These are phyloP conservation scores for Apostichopus parvimensis DNA, from an alignment of 35 echinoderm and acorn worm species.

Conservation along the genomic window DNA sequence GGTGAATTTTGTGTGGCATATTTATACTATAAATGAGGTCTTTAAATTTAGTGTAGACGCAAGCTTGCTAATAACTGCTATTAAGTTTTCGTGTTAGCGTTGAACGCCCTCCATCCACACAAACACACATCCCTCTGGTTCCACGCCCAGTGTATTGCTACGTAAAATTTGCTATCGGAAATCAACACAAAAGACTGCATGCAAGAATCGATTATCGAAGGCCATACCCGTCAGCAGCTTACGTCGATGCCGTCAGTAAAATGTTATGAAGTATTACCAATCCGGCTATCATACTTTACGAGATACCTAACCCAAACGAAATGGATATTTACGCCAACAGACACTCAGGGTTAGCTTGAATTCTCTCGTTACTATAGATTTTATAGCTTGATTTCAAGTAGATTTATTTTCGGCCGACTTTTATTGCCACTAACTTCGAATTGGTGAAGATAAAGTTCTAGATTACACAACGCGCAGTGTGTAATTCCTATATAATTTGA, in stretches of 20 bases:
- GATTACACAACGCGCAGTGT: background rate
- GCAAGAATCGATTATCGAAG: background rate
- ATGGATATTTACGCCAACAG: background rate
- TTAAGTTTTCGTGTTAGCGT: too few relatives aligned
- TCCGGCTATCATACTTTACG: background rate
- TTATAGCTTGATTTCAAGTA: constrained; percentile 20
- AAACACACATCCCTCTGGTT: too few relatives aligned
- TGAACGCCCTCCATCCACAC: too few relatives aligned
- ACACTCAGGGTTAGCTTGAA: background rate
- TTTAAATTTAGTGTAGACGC: too few relatives aligned
- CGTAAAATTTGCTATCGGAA: too few relatives aligned
- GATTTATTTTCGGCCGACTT: constrained; percentile 11
- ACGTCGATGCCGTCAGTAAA: background rate
- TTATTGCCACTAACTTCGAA: constrained; percentile 17
- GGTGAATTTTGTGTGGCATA: too few relatives aligned
- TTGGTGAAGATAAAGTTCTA: background rate
- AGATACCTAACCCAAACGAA: background rate
- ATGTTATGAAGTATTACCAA: background rate
- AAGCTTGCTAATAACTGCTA: too few relatives aligned
- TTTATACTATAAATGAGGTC: too few relatives aligned
- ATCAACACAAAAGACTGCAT: too few relatives aligned
- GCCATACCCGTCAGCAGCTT: background rate
- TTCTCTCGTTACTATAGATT: background rate
- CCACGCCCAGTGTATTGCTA: too few relatives aligned
- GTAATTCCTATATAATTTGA: constrained; percentile 2